A percentile compares a stretch with the other conserved stretches of the same genome.
Conservation (phyloP, 1,140 invertebrate genomes). For the Aphaenogaster ashmeadi region DNA sequence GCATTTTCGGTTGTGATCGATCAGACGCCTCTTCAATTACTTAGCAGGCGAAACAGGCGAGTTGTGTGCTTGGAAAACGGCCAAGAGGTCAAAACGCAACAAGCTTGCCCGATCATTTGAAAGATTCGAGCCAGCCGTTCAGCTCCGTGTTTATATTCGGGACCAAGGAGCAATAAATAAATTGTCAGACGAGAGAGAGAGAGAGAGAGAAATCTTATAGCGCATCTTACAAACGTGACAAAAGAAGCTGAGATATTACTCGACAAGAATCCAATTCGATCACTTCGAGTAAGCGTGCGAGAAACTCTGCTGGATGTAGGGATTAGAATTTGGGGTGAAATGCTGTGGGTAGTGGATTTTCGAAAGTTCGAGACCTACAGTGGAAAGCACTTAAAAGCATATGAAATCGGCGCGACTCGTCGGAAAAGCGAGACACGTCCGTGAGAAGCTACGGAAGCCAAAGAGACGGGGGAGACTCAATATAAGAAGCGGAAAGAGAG, state of each 20-base stretch:
- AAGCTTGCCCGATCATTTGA: conserved; percentile 26
- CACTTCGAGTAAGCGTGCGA: not conserved
- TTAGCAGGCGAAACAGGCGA: conserved; percentile 36
- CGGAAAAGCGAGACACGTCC: conserved; percentile 32
- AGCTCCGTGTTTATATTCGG: conserved; percentile 11
- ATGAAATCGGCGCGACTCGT: conserved; percentile 72
- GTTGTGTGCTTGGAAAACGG: conserved; percentile 49
- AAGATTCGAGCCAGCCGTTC: not conserved
- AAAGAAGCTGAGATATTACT: not conserved
- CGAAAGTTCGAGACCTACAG: conserved; percentile 74
- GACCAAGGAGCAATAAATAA: not conserved
- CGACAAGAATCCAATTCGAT: not conserved
- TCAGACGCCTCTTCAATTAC: conserved; percentile 46
- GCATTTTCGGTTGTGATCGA: conserved; percentile 54
- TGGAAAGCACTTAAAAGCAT: conserved; percentile 83
- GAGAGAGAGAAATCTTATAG: not conserved
- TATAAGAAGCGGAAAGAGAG: not conserved
- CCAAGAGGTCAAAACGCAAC: conserved; percentile 52
- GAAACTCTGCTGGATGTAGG: not conserved
- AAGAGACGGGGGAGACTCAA: not conserved
- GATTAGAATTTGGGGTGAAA: conserved; percentile 8
- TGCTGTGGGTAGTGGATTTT: conserved; percentile 62
- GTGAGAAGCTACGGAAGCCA: conserved; percentile 45
- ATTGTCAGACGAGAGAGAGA: not conserved
- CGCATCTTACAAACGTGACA: not conserved